phyloP scores from a whole-genome alignment of 2,113 vertebrate species.

The Paramisgurnus dabryanus region DNA sequence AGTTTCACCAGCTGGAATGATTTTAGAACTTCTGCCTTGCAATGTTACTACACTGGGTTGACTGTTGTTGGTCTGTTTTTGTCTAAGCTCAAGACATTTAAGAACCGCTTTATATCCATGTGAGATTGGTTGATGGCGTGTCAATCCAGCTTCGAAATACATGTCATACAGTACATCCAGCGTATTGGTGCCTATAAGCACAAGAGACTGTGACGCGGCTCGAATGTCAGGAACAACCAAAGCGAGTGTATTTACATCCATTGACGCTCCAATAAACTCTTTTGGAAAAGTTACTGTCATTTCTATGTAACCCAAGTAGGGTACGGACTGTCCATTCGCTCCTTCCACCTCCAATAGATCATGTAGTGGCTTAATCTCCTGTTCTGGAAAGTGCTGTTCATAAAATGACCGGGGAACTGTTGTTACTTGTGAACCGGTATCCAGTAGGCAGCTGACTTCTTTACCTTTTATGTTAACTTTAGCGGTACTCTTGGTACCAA shows the following conservation, averaged over 20 bases:
- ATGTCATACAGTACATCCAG: slow-evolving; percentile 6
- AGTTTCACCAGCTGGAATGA: neutral
- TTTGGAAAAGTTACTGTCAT: slow-evolving; percentile 26
- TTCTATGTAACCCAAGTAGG: slow-evolving; percentile 12
- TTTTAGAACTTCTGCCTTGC: neutral
- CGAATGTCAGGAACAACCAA: slow-evolving; percentile 18
- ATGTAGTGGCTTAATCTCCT: slow-evolving; percentile 14
- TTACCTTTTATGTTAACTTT: slow-evolving; percentile 4
- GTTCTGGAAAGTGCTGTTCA: slow-evolving; percentile 22
- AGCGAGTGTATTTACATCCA: slow-evolving; percentile 5
- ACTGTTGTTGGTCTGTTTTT: neutral
- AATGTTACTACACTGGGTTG: neutral
- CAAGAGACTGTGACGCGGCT: slow-evolving; percentile 1
- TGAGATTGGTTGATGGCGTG: neutral
- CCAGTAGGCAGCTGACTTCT: neutral
- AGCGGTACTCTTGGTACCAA: slow-evolving; percentile 6
- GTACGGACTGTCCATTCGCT: slow-evolving; percentile 34
- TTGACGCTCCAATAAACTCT: neutral
- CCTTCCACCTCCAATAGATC: slow-evolving; percentile 38
- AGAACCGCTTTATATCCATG: neutral
- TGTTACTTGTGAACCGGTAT: too few relatives aligned
- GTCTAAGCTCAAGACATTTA: neutral
- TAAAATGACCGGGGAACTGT: too few relatives aligned
- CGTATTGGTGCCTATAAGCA: slow-evolving; percentile 1
- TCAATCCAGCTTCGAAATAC: neutral